Evolutionary conservation across 2,113 vertebrate species (phyloP).

Genomic region (Callospermophilus lateralis): DNA sequence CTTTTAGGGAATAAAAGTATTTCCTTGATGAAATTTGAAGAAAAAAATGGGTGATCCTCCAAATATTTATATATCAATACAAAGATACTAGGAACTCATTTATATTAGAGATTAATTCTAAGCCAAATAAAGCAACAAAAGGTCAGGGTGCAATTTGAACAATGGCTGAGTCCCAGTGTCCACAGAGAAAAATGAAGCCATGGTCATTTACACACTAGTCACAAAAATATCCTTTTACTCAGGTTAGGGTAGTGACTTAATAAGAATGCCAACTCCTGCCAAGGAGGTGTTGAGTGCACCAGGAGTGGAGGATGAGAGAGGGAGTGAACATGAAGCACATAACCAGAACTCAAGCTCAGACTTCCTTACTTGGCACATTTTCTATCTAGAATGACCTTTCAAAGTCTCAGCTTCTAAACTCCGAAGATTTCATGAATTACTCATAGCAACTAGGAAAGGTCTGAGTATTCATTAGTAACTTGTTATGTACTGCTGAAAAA

Average conservation of each 20-base stretch:
- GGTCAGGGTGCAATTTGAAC: not conserved
- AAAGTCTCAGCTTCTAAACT: not conserved
- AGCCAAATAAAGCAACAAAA: constrained; percentile 11
- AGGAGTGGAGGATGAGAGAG: not conserved
- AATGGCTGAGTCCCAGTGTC: not conserved
- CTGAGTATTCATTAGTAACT: not conserved
- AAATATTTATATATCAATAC: constrained; percentile 10
- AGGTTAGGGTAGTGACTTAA: not conserved
- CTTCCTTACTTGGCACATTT: not conserved
- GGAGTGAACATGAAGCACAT: not conserved
- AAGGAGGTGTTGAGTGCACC: not conserved
- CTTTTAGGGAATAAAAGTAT: not conserved
- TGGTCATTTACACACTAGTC: not conserved
- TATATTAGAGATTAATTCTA: constrained; percentile 4
- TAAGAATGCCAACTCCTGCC: not conserved
- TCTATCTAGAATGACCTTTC: not conserved
- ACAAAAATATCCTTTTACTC: not conserved
- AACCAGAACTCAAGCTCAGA: not conserved
- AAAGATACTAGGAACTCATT: not conserved
- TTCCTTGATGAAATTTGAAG: constrained; percentile 41
- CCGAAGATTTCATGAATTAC: not conserved
- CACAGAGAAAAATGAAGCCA: not conserved
- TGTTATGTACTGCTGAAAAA: not conserved
- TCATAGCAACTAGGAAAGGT: not conserved
- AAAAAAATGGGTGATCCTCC: not conserved